Base-by-base conservation (phyloP, 2,113 vertebrate species). In the Chaenogobius annularis region DNA sequence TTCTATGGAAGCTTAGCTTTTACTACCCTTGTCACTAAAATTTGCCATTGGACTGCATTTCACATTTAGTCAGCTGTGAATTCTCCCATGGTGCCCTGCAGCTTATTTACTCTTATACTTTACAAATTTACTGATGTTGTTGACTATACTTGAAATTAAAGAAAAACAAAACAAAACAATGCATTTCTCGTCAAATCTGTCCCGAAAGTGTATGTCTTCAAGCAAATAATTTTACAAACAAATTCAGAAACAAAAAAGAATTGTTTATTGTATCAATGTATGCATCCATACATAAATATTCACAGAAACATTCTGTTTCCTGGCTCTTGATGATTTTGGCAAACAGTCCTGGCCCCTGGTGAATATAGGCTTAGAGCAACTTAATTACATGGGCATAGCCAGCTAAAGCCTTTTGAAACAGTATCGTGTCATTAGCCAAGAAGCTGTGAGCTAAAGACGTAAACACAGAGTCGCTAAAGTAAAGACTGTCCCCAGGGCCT, bases 401-500 rank as follows among this genome's bases (percentile, higher is more conserved):
- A 52, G 43, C 22, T 19, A 56, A 43, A 50, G 37, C 66, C 8
- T 31, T 44, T 10, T 72, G 46, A 69, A 61, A 69, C 58, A 23
- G 69, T 46, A 55, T n/a, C 15, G 14, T 70, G 52, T 66, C 66
- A 69, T 73, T 77, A 69, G 37, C 35, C 43, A 69, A 68, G 22
- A 68, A 65, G 26, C 1, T 7, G 19, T 47, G 20, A 61, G 61
- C 59, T 43, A 63, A 54, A 8, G 62, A 40, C 47, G 48, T 46
- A 69, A 58, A 69, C 35, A 65, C 52, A 70, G 22, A 31, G 23
- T 70, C 43, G 13, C 7, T n/a, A 59, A 43, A 22, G 40, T 40
- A 48, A 52, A 50, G 31, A 65, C n/a, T 5, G 19, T 65, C 43
- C 44, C 43, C 50, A 65, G 59, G 76, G 61, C 22, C 48, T 14